Percentiles rank a stretch among this genome's conserved stretches.
phyloP scores from a whole-genome alignment of 1,140 invertebrate genomes.

The Eupristina koningsbergeri region DNA sequence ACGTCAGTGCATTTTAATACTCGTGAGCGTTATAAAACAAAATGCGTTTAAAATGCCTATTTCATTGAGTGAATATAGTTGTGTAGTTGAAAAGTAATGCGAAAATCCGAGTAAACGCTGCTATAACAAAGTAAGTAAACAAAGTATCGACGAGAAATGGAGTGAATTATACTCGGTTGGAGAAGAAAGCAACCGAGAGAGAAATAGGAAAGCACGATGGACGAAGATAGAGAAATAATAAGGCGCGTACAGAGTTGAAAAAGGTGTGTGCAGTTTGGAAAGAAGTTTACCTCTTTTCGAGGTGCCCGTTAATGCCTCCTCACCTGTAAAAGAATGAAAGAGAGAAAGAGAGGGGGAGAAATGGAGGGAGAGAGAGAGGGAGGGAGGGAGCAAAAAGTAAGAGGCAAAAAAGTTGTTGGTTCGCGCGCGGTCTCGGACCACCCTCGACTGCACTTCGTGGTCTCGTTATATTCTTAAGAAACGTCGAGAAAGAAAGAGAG shows the following conservation, averaged over 20 bases:
- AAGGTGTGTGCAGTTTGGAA: conserved; percentile 50
- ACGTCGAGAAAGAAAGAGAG: conserved; percentile 23
- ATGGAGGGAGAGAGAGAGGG: conserved; percentile 45
- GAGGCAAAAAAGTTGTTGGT: conserved; percentile 54
- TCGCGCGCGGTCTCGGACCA: conserved; percentile 48
- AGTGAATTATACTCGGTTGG: neutral
- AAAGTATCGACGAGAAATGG: neutral
- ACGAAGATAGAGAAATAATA: conserved; percentile 60
- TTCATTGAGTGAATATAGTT: neutral
- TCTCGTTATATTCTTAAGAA: conserved; percentile 53
- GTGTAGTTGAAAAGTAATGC: neutral
- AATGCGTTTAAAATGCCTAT: neutral
- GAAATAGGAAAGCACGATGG: conserved; percentile 51
- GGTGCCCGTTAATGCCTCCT: conserved; percentile 58
- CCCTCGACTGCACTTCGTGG: conserved; percentile 53
- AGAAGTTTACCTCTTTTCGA: conserved; percentile 61
- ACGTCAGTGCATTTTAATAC: neutral
- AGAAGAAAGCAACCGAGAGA: conserved; percentile 1
- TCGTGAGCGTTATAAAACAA: neutral
- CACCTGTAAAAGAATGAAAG: conserved; percentile 39
- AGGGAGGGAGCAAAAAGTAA: conserved; percentile 48
- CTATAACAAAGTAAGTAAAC: neutral
- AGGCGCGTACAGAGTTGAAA: conserved; percentile 55
- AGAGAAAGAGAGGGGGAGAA: conserved; percentile 50
- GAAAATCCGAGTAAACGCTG: neutral